Base-by-base conservation (phyloP, 2,113 vertebrate species). In the Taurulus bubalis region DNA sequence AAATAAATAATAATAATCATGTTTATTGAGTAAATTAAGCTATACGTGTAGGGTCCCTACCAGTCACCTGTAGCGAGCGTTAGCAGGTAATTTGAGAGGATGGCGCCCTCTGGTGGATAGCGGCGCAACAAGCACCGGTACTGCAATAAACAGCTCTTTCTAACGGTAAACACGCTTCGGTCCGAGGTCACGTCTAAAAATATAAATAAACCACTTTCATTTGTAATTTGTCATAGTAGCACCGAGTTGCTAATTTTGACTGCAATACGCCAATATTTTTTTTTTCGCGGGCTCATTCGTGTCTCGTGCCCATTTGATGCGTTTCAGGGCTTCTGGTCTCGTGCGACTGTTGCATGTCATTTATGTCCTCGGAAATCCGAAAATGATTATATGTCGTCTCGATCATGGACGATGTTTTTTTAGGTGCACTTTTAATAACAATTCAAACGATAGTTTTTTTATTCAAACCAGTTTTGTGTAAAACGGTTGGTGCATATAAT, bases 61-160 rank as follows among this genome's bases (percentile, higher is more conserved):
- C 40, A 45, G 47, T 30, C 0, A 58, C n/a, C 26, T 58, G 49
- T 24, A 11, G 18, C 42, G 11, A 32, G 11, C 30, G 30, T 6
- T 7, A 26, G 36, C 15, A 3, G 2, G 16, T 42, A 45, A 36
- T 63, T 5, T 80, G 24, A 20, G 55, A 32, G 51, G 63, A 79
- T 63, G 6, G 65, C 84, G 82, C 74, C 87, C 82, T 53, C 92
- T 87, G 51, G 45, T 80, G 92, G 87, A 66, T 1, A 1, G 0
- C 62, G 34, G 0, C 2, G 18, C 0, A 58, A 71, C 0, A 11
- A 64, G n/a, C 64, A 26, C 24, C 24, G 24, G 12, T 0, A 4
- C 12, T 58, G 12, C 24, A 12, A 16, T 28, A 1, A 42, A 42
- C 30, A 12, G 4, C 36, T 6, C 34, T 20, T 14, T 38, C 0